Evolutionary conservation across 2,113 vertebrate genomes (phyloP), one percentile per base, ranked within the genome.

Genomic region (Panthera tigris): DNA sequence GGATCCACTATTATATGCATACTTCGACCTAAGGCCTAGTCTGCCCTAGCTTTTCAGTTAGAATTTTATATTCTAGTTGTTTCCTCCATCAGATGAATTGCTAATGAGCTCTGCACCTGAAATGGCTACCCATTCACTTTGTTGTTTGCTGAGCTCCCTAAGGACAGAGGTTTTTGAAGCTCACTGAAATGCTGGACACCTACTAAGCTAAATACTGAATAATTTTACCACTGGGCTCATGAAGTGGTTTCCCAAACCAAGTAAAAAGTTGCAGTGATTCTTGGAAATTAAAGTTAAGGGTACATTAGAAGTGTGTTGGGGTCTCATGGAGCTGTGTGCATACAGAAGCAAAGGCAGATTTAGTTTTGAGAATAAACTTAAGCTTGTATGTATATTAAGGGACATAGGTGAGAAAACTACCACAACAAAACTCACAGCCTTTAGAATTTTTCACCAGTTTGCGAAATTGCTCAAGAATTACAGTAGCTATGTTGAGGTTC

Each of bases 61-160:
- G 48, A 81, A 45, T 82, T 90, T 97, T 95, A 66, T 92, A 52
- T 97, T 91, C 78, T 76, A 61, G 57, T 94, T 71, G 82, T 97
- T 96, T 95, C 81, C 91, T 91, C 45, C 78, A 82, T 95, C 73
- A 73, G 33, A 88, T 96, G 96, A 97, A 93, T 98, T 91, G 97
- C 91, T 97, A 97, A 93, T 96, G 95, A 96, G 91, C 61, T 96
- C 88, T 95, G 97, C 76, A 89, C 92, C 95, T 98, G 97, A 98
- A 98, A 98, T 98, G 97, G 95, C 97, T 97, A 95, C 95, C 84
- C 90, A 69, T 94, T 89, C 88, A 85, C 78, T 96, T 97, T 96
- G 55, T 92, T 88, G 84, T 90, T 95, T 95, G 80, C 85, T 74
- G 52, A 41, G 39, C 63, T 98, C 97, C 91, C 88, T 90, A 91